Conservation (phyloP, 2,113 vertebrate species). For the Oncorhynchus gorbuscha region DNA sequence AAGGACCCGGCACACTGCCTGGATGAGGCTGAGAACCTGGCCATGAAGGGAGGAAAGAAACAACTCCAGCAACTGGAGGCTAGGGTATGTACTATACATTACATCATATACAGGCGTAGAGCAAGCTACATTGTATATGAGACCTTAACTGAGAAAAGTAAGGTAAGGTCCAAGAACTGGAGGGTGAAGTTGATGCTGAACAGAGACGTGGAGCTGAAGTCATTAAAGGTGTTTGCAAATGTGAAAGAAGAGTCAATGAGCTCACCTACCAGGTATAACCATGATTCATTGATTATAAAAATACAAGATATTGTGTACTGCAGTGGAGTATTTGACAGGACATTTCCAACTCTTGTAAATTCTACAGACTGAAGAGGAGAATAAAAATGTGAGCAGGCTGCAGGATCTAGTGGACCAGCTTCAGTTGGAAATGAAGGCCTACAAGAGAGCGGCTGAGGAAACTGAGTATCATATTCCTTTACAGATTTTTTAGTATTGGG, state of each 20-base stretch:
- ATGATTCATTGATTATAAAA: neutral
- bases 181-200: conserved; percentile 71
- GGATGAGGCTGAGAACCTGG: conserved; percentile 79
- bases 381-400: conserved; percentile 45
- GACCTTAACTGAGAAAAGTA: no score
- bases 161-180: conserved; percentile 70
- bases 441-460: conserved; percentile 53
- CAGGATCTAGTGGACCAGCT: conserved; percentile 43
- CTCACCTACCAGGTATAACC: conserved; percentile 25
- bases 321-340: neutral
- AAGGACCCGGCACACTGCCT: conserved; percentile 76
- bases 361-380: conserved; percentile 51
- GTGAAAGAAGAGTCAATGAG: conserved; percentile 31
- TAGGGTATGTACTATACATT: conserved; percentile 35
- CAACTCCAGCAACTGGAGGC: conserved; percentile 78
- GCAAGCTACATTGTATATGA: no score
- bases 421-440: conserved; percentile 49
- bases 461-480: conserved; percentile 28
- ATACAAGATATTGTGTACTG: neutral
- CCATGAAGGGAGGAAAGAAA: conserved; percentile 79
- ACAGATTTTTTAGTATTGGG: no score
- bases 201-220: conserved; percentile 66
- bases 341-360: neutral
- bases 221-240: conserved; percentile 34
- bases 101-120: no score